Conservation (phyloP, 2,113 vertebrate genomes). For the Thunnus maccoyii region DNA sequence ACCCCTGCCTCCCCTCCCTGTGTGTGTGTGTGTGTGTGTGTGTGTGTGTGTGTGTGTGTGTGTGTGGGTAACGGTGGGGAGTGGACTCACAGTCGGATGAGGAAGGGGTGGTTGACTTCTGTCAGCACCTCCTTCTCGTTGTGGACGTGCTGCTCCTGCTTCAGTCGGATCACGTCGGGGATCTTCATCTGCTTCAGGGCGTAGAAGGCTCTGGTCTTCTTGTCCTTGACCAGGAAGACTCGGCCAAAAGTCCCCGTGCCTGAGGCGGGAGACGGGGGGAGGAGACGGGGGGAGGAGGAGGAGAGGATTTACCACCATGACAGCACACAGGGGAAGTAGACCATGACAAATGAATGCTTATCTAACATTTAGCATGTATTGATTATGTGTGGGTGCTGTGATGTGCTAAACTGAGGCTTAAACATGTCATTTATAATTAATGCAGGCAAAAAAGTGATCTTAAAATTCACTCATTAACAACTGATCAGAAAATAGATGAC, state of each 20-base stretch:
- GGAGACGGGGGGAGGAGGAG: too few relatives aligned
- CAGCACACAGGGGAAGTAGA: background rate
- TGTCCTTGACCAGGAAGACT: slow-evolving; percentile 94
- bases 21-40: too few relatives aligned
- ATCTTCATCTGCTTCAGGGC: slow-evolving; percentile 98
- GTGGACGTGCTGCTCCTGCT: slow-evolving; percentile 97
- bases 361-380: background rate
- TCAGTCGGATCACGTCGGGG: slow-evolving; percentile 94
- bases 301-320: background rate
- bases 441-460: too few relatives aligned
- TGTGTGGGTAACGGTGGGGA: background rate
- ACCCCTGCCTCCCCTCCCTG: background rate
- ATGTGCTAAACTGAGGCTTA: too few relatives aligned
- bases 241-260: slow-evolving; percentile 96
- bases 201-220: slow-evolving; percentile 86
- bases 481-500: too few relatives aligned
- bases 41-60: background rate
- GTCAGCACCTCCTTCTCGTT: slow-evolving; percentile 95
- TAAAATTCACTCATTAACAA: too few relatives aligned
- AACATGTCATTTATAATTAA: too few relatives aligned
- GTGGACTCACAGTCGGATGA: slow-evolving; percentile 92
- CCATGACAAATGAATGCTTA: background rate
- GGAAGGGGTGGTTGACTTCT: slow-evolving; percentile 94
- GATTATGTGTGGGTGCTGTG: background rate
- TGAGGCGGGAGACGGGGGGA: slow-evolving; percentile 59